phyloP scores from a whole-genome alignment of 1,140 invertebrate genomes.

The Phortica variegata region DNA sequence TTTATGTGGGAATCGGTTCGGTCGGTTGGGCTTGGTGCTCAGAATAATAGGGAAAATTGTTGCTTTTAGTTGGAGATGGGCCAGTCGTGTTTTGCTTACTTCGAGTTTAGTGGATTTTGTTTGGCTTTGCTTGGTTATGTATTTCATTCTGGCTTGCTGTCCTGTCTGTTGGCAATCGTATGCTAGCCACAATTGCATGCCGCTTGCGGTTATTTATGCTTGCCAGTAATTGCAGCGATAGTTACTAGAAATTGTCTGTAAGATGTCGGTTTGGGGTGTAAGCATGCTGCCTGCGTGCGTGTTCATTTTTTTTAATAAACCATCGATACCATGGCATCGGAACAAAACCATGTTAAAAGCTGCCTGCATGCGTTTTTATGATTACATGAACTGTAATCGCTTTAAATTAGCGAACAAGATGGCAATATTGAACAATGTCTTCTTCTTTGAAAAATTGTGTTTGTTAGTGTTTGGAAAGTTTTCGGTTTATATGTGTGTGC shows the following conservation, averaged over 20 bases:
- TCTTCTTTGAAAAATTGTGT: too few species aligned
- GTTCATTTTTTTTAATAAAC: slow-evolving; percentile 37
- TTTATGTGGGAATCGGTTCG: slow-evolving; percentile 16
- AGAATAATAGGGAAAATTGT: slow-evolving; percentile 34
- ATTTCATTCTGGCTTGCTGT: too few species aligned
- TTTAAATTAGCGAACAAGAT: slow-evolving; percentile 33
- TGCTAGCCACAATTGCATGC: slow-evolving; percentile 33
- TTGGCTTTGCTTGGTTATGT: too few species aligned
- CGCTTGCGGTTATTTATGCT: too few species aligned
- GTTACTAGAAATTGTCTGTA: background rate
- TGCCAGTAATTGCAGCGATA: background rate
- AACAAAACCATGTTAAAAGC: background rate
- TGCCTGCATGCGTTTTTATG: slow-evolving; percentile 22
- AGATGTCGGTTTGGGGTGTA: too few species aligned
- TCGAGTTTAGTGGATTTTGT: too few species aligned
- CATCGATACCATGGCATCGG: background rate
- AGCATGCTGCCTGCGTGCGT: slow-evolving; percentile 19
- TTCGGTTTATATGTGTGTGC: too few species aligned
- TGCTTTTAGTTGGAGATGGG: slow-evolving; percentile 32
- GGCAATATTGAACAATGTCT: too few species aligned
- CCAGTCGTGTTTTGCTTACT: slow-evolving; percentile 25
- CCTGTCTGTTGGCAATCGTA: slow-evolving; percentile 11
- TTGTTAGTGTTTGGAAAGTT: too few species aligned
- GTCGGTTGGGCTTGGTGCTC: slow-evolving; percentile 25
- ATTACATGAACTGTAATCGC: slow-evolving; percentile 33